Base-by-base conservation (phyloP, 2,888 invertebrate genomes). In the Frankliniella intonsa region DNA sequence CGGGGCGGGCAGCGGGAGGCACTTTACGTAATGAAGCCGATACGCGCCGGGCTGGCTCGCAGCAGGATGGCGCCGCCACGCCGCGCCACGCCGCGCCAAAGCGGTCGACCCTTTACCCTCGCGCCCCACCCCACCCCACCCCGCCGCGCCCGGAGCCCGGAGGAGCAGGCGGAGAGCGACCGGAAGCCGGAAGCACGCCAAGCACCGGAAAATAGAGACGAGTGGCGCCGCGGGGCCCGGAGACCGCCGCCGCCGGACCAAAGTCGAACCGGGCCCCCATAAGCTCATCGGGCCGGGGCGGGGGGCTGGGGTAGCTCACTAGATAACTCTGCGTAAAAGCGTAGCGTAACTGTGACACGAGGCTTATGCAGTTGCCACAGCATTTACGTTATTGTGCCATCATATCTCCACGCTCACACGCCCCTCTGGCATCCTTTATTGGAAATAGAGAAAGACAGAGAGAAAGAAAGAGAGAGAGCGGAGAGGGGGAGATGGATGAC, bases 21-120 rank as follows among this genome's bases (percentile, higher is more conserved):
- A 76, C 69, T 76, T 76, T 76, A 76, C 69, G 69, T 76, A 76
- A 76, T 76, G 69, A 76, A 76, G 69, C 69, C 69, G 69, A 76
- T 76, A 76, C 38, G 38, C 38, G 38, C 38, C 38, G 38, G 38
- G 10, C n/a, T 69, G n/a, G 11, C 69, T 22, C 55, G 14, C 55
- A 55, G 55, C 55, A 19, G 55, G 55, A 55, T 19, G 55, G 55
- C 55, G 55, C 55, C 55, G 55, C 17, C 55, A 38, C 55, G 55
- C 55, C 38, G 38, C 38, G 38, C 38, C 38, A 38, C 38, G 38
- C 38, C 38, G 38, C 38, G 38, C 38, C 38, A 38, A 38, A 38
- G 38, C 38, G 38, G 38, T 38, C 38, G 38, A 38, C 38, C 38
- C 38, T 38, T 38, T 38, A 38, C 38, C 38, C 38, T 38, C 38